Base-by-base conservation (phyloP, 2,888 invertebrate genomes). In the Halictus quadricinctus region DNA sequence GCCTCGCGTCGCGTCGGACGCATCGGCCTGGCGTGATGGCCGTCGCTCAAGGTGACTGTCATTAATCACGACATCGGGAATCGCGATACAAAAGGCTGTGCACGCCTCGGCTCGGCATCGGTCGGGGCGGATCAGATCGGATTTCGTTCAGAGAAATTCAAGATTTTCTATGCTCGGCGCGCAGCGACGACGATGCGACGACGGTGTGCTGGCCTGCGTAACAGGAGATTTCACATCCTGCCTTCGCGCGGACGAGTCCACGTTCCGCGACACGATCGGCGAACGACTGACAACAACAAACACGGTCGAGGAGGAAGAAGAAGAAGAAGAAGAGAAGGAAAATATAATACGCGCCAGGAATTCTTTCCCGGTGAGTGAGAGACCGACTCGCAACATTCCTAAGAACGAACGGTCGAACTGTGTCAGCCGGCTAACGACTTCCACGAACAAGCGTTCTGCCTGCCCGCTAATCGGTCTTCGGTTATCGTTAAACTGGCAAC, bases 171-270 rank as follows among this genome's bases (percentile, higher is more conserved):
- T 87, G 85, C 90, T 86, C 73, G 66, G 81, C 15, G 13, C 13
- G n/a, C 25, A 13, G 25, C 60, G 25, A 60, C 54, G 50, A 50
- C 50, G 8, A 50, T 6, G 7, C 21, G 50, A 3, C 50, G 54
- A 54, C 54, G 54, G 54, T 43, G 43, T 21, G 8, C 25, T 13
- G 5, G 60, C 83, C 83, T 72, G 76, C 82, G 92, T 93, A 93
- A 93, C 90, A 86, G 84, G 91, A 93, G 90, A 91, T 88, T 87
- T 90, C 87, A 89, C 92, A 93, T 93, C 92, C 93, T 92, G 91
- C 88, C 86, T 85, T 87, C 88, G 88, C 77, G 69, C 41, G 41
- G 41, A 69, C 85, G 87, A 83, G 76, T 76, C 80, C 72, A 18
- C 83, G 78, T 75, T 60, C 58, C 79, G 72, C 50, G 79, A 66